phyloP scores from a whole-genome alignment of 2,888 invertebrate species.

The Tinea trinotella region DNA sequence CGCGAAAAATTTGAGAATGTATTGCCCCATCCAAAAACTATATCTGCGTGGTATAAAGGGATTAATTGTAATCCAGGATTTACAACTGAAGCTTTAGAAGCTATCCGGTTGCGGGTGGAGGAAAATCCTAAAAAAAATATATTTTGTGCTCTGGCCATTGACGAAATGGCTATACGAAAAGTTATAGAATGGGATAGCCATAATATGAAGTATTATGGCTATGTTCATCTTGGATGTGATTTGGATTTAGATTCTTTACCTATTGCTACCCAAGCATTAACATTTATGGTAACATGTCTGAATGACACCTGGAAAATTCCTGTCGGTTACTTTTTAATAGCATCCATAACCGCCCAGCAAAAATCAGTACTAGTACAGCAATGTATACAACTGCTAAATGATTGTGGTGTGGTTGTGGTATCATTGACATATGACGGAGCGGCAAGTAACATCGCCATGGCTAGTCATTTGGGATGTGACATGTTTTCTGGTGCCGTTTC shows the following conservation, averaged over 20 bases:
- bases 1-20: too few species aligned
- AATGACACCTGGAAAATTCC: not conserved
- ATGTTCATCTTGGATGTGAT: not conserved
- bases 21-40: constrained; percentile 5
- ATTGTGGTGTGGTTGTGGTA: not conserved
- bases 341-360: not conserved
- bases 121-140: too few species aligned
- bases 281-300: not conserved
- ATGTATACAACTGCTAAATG: not conserved
- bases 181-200: too few species aligned
- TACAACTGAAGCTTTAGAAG: too few species aligned
- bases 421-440: constrained; percentile 23
- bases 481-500: not conserved
- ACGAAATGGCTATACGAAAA: too few species aligned
- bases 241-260: not conserved
- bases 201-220: not conserved
- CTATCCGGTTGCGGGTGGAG: too few species aligned
- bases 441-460: constrained; percentile 24
- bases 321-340: not conserved
- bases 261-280: not conserved
- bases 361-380: not conserved
- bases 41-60: constrained; percentile 9
- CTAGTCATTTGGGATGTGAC: constrained; percentile 24
- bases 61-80: constrained; percentile 3
- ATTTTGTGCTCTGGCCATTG: too few species aligned